Evolutionary conservation across 1,140 invertebrate genomes (phyloP), one percentile per base, ranked within the genome.

Genomic region (Cherax quadricarinatus): DNA sequence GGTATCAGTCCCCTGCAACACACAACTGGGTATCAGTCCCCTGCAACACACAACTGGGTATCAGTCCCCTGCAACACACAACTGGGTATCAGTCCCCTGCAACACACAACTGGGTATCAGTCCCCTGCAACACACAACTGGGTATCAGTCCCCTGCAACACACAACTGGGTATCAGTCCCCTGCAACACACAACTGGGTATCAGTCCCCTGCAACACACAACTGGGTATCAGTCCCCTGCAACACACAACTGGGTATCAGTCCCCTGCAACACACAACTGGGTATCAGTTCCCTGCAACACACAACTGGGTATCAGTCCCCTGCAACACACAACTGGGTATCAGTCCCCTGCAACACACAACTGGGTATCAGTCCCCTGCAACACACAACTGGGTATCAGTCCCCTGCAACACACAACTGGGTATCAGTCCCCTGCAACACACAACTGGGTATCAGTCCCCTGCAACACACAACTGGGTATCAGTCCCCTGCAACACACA

Each of bases 221-320:
- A n/a, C n/a, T n/a, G n/a, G n/a, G n/a, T n/a, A n/a, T 80, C 87
- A 49, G 89, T 75, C 16, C n/a, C 30, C 21, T 91, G 80, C 18
- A 66, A 57, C 1, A 82, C 2, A 41, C 2, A 78, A 78, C 30
- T 41, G 30, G 30, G 30, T 41, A 41, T 41, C 30, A 18, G 66
- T 14, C 14, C 66, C 14, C 66, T 18, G 66, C 14, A 70, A 70
- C 14, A 70, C 1, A 18, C 3, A 70, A 70, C 66, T 18, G 14
- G 14, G 14, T n/a, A 70, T 70, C n/a, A 18, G n/a, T n/a, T n/a
- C 30, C 21, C 93, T 91, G 80, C 18, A 66, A 57, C 1, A 82
- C 2, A 41, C 2, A 78, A 78, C 30, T 41, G 30, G 30, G 30
- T 41, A 41, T 41, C 30, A 18, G 66, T 14, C 14, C 66, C 14